Evolutionary conservation across 2,113 vertebrate species (phyloP).

Genomic region (Stictonetta naevosa): DNA sequence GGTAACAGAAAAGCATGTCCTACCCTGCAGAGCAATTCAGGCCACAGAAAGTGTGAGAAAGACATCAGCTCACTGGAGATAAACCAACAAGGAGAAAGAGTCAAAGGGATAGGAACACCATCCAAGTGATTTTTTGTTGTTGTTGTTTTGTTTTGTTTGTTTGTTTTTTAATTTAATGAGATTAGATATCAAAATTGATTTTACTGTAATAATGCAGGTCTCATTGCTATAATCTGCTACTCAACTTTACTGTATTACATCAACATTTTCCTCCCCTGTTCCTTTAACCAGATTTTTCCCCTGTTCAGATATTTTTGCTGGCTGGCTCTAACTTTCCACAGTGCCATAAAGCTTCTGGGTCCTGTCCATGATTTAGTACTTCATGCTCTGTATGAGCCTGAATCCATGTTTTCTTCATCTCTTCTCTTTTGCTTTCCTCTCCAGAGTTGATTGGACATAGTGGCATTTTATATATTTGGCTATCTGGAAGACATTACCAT

Average conservation of each 20-base stretch:
- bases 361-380: not conserved
- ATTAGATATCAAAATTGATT: not conserved
- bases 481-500: not conserved
- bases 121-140: not conserved
- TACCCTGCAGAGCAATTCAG: not conserved
- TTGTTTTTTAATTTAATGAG: not conserved
- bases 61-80: not conserved
- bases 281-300: not conserved
- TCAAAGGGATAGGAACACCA: not conserved
- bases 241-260: not conserved
- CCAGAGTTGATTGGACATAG: not conserved
- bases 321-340: not conserved
- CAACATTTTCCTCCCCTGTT: not conserved
- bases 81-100: not conserved
- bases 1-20: not conserved
- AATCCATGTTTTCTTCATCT: not conserved
- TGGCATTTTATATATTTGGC: not conserved
- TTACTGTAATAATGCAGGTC: not conserved
- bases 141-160: not conserved
- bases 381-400: not conserved
- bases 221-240: not conserved
- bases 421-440: not conserved
- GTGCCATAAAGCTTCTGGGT: not conserved
- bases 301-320: not conserved
- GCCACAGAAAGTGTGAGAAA: fast-evolving